These are phyloP conservation scores for Clytia hemisphaerica DNA, from an alignment of 30 jellyfish, hydroid and myxozoan species.

Conservation along the genomic window DNA sequence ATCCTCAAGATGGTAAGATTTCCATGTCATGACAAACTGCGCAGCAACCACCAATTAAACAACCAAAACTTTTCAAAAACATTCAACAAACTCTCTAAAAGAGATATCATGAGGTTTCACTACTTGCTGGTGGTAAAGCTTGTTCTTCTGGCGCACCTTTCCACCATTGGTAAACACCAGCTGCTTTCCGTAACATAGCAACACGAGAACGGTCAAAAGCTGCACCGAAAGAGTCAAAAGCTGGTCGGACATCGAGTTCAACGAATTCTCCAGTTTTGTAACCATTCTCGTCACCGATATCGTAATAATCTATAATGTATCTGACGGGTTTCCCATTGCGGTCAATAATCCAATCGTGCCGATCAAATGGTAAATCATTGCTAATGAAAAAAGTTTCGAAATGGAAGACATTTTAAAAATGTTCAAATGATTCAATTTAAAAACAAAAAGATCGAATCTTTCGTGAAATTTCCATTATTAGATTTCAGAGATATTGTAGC, in stretches of 20 bases:
- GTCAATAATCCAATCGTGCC: conserved; percentile 98
- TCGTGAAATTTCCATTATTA: too few species aligned
- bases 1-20: too few species aligned
- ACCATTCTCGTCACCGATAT: conserved; percentile 84
- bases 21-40: too few species aligned
- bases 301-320: conserved; percentile 92
- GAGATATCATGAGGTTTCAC: too few species aligned
- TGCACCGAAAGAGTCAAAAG: conserved; percentile 94
- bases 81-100: too few species aligned
- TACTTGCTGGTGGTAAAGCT: too few species aligned
- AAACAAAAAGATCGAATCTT: too few species aligned
- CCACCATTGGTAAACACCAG: conserved; percentile 15
- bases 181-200: conserved; percentile 90
- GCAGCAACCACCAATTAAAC: too few species aligned
- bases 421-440: too few species aligned
- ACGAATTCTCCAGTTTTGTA: conserved; percentile 89
- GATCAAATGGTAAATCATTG: conserved; percentile 94
- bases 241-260: conserved; percentile 97
- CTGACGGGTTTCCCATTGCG: conserved; percentile 94
- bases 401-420: too few species aligned
- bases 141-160: not conserved
- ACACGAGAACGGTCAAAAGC: conserved; percentile 85
- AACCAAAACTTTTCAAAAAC: too few species aligned
- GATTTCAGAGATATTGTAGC: too few species aligned
- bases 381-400: conserved; percentile 16